Conservation (phyloP, 2,888 invertebrate genomes). For the Hypomecis punctinalis region DNA sequence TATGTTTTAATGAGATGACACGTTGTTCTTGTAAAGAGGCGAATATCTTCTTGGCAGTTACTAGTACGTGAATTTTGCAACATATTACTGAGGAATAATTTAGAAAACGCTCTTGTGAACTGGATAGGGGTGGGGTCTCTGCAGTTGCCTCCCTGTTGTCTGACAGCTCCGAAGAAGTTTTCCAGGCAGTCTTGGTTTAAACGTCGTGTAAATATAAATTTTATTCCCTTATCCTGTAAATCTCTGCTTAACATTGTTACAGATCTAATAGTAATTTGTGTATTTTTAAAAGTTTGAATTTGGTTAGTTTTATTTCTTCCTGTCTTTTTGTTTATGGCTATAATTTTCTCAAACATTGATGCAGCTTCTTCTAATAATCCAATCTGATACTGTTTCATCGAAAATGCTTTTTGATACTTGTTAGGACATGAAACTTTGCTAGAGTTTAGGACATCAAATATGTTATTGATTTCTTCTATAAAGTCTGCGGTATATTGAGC, state of each 20-base stretch:
- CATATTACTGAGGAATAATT: not conserved
- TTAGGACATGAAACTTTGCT: constrained; percentile 1
- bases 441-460: constrained; percentile 15
- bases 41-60: not conserved
- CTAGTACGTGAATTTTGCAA: not conserved
- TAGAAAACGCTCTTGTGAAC: not conserved
- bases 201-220: not conserved
- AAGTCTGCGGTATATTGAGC: constrained; percentile 3
- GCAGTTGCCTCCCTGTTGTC: not conserved
- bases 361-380: not conserved
- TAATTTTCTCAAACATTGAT: not conserved
- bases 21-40: too few species aligned
- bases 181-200: not conserved
- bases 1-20: too few species aligned
- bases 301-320: not conserved
- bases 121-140: not conserved
- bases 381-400: not conserved
- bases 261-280: constrained; percentile 3
- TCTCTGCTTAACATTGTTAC: not conserved
- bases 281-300: not conserved
- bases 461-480: constrained; percentile 5
- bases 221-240: not conserved
- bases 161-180: not conserved
- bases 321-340: not conserved
- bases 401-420: constrained; percentile 4